These are phyloP conservation scores for Nipponia nippon DNA, from an alignment of 2,113 vertebrate species.

Conservation along the genomic window DNA sequence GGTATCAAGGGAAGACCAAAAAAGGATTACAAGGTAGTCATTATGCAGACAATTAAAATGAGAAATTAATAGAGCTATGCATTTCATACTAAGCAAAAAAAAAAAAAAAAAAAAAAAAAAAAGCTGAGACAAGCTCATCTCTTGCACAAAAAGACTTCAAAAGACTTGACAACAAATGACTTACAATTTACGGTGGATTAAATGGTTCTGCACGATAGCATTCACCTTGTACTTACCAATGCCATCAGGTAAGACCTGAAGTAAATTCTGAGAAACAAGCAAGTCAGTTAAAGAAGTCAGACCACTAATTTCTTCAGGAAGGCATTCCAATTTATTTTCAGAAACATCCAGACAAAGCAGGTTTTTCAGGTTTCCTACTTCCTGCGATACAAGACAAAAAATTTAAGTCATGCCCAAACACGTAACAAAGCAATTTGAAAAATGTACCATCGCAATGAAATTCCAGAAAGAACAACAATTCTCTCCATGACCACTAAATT, in stretches of 20 bases:
- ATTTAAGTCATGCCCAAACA: constrained; percentile 30
- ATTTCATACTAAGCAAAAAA: background rate
- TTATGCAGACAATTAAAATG: background rate
- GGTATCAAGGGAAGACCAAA: background rate
- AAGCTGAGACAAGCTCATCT: background rate
- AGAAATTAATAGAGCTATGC: background rate
- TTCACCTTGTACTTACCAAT: constrained; percentile 78
- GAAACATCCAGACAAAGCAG: constrained; percentile 95
- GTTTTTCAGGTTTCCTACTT: constrained; percentile 91
- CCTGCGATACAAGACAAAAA: constrained; percentile 71
- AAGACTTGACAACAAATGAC: background rate
- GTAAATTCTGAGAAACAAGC: constrained; percentile 93
- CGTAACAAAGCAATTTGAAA: background rate
- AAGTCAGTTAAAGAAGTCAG: constrained; percentile 88
- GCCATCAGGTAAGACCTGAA: constrained; percentile 89
- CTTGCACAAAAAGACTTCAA: background rate
- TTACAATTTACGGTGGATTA: background rate
- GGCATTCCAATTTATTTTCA: constrained; percentile 93
- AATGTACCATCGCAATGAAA: background rate
- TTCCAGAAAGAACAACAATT: background rate
- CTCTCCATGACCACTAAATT: background rate
- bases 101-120: background rate
- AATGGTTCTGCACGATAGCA: background rate
- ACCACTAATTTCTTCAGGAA: constrained; percentile 91
- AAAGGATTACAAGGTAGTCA: background rate